Base-by-base conservation (phyloP, 1,140 invertebrate genomes). In the Brachionus sp. region DNA sequence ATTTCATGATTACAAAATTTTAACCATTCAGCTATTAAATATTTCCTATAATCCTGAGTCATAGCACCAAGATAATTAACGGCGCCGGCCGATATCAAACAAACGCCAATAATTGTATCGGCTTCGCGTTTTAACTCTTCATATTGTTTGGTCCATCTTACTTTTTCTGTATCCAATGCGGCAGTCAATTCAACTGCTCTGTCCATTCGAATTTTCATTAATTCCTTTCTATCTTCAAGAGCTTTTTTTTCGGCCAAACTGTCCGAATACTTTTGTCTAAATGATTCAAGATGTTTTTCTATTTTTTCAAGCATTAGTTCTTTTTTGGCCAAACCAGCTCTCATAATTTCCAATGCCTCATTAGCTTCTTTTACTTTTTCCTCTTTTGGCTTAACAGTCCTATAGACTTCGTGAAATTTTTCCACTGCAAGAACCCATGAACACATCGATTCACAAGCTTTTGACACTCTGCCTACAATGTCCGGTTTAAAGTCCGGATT, bases 121-220 rank as follows among this genome's bases (percentile, higher is more conserved):
- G 89, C 84, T 64, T 88, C 87, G 10, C 85, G 77, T 78, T 89
- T 86, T 19, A 89, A 77, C 25, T 86, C 92, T 87, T 92, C 90
- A 5, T 94, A 92, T 16, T 91, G 91, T 64, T 93, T 91, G 77
- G 92, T 91, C 94, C 94, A 96, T 46, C 94, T 91, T 1, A 92
- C 90, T 86, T 89, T 87, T 87, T 95, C 94, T 86, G 94, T 93
- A 0, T 92, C 92, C 2, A 96, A 88, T 10, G 94, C 94, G 19
- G 92, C 91, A 3, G 93, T 95, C 0, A 96, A 89, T 70, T 93
- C 90, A 0, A 92, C 92, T 1, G 94, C 94, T 83, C 94, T 91
- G 39, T 92, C 90, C 3, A 96, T 89, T 80, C 94, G 89, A 0
- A 92, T 91, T 29, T 92, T 92, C 3, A 93, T 94, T 13, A 94